Conservation (phyloP, 2,797 vertebrate species). For the Schizothorax lantsangensis region DNA sequence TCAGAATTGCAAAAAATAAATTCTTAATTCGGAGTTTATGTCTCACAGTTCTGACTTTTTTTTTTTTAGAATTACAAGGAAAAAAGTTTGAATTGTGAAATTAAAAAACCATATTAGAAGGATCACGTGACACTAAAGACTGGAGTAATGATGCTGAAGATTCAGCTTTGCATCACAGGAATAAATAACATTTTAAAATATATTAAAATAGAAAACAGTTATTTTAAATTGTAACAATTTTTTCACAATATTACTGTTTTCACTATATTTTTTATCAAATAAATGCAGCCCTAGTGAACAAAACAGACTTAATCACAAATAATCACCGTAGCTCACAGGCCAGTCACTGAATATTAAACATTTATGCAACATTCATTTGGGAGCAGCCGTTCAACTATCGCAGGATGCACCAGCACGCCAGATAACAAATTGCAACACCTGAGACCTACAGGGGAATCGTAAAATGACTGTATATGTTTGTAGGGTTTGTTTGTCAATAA, state of each 20-base stretch:
- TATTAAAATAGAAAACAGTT: too few relatives aligned
- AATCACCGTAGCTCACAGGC: neutral
- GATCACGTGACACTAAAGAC: too few relatives aligned
- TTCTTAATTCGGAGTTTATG: too few relatives aligned
- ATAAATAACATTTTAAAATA: too few relatives aligned
- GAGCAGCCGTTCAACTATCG: neutral
- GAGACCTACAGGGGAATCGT: neutral
- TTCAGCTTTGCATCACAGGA: too few relatives aligned
- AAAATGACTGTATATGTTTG: conserved; percentile 20
- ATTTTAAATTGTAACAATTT: neutral
- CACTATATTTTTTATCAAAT: neutral
- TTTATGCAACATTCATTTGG: neutral
- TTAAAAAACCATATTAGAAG: too few relatives aligned
- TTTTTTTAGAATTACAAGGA: too few relatives aligned
- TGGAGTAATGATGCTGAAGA: too few relatives aligned
- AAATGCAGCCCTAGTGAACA: neutral
- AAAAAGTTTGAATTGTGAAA: too few relatives aligned
- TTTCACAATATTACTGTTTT: neutral
- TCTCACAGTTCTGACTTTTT: too few relatives aligned
- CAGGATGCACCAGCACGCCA: neutral
- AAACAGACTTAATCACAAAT: neutral
- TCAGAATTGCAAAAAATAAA: too few relatives aligned
- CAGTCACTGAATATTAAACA: conserved; percentile 10
- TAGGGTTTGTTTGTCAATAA: conserved; percentile 20
- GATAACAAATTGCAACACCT: conserved; percentile 32